phyloP scores from a whole-genome alignment of 2,113 vertebrate species.

The Mohoua ochrocephala region DNA sequence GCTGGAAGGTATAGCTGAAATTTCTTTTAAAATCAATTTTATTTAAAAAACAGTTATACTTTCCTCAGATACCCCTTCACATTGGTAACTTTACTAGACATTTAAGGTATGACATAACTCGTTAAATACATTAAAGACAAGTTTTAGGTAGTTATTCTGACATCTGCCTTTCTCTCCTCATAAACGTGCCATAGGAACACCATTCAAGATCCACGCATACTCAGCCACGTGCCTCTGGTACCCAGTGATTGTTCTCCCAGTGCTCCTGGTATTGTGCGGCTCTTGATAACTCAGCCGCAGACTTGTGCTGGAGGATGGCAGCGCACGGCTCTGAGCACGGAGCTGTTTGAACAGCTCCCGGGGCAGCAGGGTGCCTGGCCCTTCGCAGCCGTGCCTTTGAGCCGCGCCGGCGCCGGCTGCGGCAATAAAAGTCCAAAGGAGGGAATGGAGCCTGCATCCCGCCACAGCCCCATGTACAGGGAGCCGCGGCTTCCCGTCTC shows the following conservation, averaged over 20 bases:
- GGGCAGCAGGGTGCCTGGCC: background rate
- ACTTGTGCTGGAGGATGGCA: background rate
- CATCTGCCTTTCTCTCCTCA: background rate
- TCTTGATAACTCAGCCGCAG: background rate
- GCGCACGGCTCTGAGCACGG: background rate
- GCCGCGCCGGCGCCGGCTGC: background rate
- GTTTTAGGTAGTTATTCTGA: background rate
- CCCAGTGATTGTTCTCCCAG: too few species aligned
- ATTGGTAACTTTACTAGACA: background rate
- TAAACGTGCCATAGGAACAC: background rate
- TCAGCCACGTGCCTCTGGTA: background rate
- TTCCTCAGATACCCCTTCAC: background rate
- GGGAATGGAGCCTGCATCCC: background rate
- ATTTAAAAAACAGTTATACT: background rate
- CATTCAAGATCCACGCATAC: accelerated
- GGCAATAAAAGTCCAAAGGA: background rate
- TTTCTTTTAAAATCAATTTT: background rate
- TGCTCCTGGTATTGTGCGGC: background rate
- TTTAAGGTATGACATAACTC: background rate
- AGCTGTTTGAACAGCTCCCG: background rate
- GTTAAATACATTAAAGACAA: background rate
- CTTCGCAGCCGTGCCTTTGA: background rate
- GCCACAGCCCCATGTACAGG: background rate
- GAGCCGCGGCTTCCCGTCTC: constrained; percentile 7
- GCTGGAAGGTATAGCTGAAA: background rate